A percentile compares a stretch with the other conserved stretches of the same genome.
phyloP scores from a whole-genome alignment of 2,113 vertebrate genomes.

The Orthonyx spaldingii region DNA sequence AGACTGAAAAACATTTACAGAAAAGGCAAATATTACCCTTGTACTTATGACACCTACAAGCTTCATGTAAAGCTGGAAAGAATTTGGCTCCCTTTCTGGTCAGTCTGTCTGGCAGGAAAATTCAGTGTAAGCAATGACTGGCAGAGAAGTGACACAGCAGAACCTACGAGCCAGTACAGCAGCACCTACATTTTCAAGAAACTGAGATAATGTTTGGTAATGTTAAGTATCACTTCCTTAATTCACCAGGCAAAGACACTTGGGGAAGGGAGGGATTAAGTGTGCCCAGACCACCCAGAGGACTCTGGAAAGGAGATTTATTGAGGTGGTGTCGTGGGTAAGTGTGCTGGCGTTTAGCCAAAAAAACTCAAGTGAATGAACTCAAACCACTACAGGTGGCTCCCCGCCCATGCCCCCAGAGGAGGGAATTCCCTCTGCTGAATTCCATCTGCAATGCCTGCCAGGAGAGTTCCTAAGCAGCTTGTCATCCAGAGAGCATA shows the following conservation, averaged over 20 bases:
- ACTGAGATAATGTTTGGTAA: not conserved
- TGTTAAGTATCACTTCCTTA: not conserved
- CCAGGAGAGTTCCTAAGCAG: not conserved
- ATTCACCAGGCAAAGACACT: not conserved
- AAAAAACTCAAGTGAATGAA: too few relatives aligned
- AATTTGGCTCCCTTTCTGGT: not conserved
- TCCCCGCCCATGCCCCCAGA: fast-evolving
- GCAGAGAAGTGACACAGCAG: not conserved
- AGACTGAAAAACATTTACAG: not conserved
- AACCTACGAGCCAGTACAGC: not conserved
- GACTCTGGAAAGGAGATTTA: not conserved
- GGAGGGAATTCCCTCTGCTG: not conserved
- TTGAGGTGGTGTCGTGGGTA: too few relatives aligned
- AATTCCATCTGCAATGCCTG: not conserved
- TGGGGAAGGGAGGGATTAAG: not conserved
- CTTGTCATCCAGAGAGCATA: not conserved
- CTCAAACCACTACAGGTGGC: too few relatives aligned
- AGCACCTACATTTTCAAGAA: not conserved
- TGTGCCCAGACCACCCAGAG: not conserved
- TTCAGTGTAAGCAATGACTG: not conserved
- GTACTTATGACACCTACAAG: not conserved
- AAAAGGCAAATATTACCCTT: not conserved
- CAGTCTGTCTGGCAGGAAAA: not conserved
- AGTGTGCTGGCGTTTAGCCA: too few relatives aligned
- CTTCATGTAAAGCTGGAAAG: not conserved